Conservation (phyloP, 2,797 vertebrate species). For the Peromyscus nudipes region DNA sequence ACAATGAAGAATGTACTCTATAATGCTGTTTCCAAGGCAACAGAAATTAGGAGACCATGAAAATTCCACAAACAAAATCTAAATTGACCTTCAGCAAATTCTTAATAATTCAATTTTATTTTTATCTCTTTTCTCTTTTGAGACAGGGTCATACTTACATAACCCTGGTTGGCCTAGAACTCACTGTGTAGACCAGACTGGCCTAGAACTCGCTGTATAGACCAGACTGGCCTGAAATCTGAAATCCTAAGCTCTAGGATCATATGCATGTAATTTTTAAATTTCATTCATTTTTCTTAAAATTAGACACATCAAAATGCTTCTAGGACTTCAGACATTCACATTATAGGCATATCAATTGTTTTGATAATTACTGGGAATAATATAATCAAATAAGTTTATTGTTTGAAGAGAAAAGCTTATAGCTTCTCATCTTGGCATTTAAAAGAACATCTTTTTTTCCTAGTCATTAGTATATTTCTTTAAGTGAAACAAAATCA, state of each 20-base stretch:
- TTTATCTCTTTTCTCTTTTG: background rate
- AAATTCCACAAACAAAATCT: background rate
- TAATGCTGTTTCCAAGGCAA: background rate
- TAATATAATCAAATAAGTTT: background rate
- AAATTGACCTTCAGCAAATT: background rate
- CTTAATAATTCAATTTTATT: background rate
- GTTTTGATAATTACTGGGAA: constrained; percentile 45
- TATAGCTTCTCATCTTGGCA: constrained; percentile 18
- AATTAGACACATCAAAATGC: constrained; percentile 56
- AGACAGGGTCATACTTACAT: background rate
- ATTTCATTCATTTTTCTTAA: constrained; percentile 59
- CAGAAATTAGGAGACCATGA: background rate
- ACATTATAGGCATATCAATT: background rate
- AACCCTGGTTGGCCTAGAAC: background rate
- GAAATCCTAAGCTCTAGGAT: background rate
- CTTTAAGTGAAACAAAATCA: constrained; percentile 3
- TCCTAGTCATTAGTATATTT: constrained; percentile 34
- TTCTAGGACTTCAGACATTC: constrained; percentile 38
- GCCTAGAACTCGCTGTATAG: too few relatives aligned
- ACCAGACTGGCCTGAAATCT: background rate
- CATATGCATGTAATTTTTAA: background rate
- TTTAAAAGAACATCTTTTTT: constrained; percentile 45
- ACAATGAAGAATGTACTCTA: background rate
- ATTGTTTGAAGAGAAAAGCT: background rate
- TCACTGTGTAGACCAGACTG: background rate